Evolutionary conservation across 2,797 vertebrate species (phyloP), one percentile per base, ranked within the genome.

Genomic region (Tympanoctomys barrerae): DNA sequence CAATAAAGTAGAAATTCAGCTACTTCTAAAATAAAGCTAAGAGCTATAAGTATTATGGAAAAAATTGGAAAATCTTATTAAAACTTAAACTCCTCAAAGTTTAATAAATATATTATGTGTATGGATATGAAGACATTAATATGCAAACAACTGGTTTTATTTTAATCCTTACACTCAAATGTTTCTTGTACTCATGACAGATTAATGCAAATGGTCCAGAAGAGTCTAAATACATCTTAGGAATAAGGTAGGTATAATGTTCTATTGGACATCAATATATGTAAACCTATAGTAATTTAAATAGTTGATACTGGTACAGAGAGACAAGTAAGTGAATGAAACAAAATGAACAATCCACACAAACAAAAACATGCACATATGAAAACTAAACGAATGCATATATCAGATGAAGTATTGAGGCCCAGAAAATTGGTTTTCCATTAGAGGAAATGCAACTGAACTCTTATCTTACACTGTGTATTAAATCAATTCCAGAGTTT

Each of bases 151-250:
- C 7, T 54, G 4, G 22, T 28, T 83, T 95, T 9, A 24, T 59
- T 91, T 95, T 62, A 21, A 61, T 39, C 42, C 91, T 91, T 39
- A 93, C 7, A 62, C 39, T 92, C 24, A 61, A 33, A 66, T 85
- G 31, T 4, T 57, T 91, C 71, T 57, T 61, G 39, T 66, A 13
- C 49, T 54, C 6, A 54, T 85, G 26, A 57, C 31, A 68, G 77
- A 70, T 14, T 59, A 42, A 73, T 73, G 71, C 39, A 42, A 73
- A 73, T 42, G 39, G 9, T 73, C 71, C 24, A 73, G 8, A 83
- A 91, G 66, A 73, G 42, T 91, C 22, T 70, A n/a, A 54, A 39
- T n/a, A 28, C 2, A 54, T 68, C 22, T 82, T 26, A 57, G 91
- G 87, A 80, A 68, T 64, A 89, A 82, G 5, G 5, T 5, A 64